Conservation (phyloP, 2,113 vertebrate species). For the Campylomormyrus tamandua region DNA sequence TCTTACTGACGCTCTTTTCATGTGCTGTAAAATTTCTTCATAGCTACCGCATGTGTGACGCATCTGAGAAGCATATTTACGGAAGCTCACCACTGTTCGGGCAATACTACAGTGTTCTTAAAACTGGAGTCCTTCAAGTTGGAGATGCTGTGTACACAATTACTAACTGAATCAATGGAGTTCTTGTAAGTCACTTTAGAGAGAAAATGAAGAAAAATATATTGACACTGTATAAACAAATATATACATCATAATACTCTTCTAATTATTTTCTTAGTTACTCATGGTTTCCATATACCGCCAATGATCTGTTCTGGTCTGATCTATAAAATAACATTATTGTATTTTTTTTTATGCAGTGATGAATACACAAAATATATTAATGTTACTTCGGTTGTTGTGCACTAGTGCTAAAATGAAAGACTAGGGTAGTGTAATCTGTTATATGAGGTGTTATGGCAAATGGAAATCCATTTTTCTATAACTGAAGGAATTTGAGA, state of each 20-base stretch:
- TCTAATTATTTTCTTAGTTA: background rate
- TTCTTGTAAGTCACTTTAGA: background rate
- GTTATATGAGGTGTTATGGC: background rate
- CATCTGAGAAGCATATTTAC: conserved; percentile 62
- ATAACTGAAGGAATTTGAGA: background rate
- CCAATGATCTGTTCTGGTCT: background rate
- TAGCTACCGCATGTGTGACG: conserved; percentile 73
- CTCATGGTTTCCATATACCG: background rate
- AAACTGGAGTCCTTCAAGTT: conserved; percentile 65
- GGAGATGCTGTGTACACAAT: conserved; percentile 79
- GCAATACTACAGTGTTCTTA: conserved; percentile 67
- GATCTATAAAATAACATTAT: background rate
- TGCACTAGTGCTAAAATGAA: background rate
- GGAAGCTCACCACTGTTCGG: conserved; percentile 74
- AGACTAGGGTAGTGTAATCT: background rate
- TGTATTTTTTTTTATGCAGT: background rate
- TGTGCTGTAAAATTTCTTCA: conserved; percentile 34
- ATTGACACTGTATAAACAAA: background rate
- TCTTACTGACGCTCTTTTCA: background rate
- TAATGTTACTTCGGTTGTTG: background rate
- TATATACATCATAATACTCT: background rate
- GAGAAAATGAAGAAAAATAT: background rate
- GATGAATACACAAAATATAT: background rate
- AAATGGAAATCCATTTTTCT: background rate
- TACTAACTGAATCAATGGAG: conserved; percentile 31